These are phyloP conservation scores for Dimorphilus gyrociliatus DNA, from an alignment of 2,888 invertebrate genomes.

Conservation along the genomic window DNA sequence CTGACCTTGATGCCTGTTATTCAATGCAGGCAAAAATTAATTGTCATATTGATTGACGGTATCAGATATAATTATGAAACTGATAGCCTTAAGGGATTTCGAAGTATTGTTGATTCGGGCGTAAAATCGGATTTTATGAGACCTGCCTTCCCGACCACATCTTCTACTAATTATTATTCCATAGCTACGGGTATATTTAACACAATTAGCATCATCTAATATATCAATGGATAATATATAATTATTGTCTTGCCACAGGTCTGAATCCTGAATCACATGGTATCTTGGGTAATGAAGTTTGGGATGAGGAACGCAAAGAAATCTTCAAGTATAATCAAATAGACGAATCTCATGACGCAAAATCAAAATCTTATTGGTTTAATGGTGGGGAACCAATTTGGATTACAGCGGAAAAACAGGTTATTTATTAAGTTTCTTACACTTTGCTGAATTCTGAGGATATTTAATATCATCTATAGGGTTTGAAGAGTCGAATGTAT, in stretches of 20 bases:
- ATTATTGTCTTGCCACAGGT: conserved; percentile 1
- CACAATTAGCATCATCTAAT: background rate
- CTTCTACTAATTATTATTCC: conserved; percentile 1
- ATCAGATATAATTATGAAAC: background rate
- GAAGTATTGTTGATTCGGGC: background rate
- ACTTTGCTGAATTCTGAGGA: background rate
- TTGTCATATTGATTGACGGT: conserved; percentile 1
- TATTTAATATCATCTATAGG: background rate
- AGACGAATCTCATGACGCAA: background rate
- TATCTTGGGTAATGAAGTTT: background rate
- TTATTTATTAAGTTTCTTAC: background rate
- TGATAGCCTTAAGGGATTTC: background rate
- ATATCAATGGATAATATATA: background rate
- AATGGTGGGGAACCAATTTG: conserved; percentile 2
- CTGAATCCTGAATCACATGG: conserved; percentile 1
- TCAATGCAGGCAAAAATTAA: too few relatives aligned
- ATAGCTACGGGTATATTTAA: conserved; percentile 1
- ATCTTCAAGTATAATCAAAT: conserved; percentile 1
- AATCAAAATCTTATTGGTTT: conserved; percentile 2
- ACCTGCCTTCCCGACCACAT: conserved; percentile 1
- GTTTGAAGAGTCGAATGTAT: conserved; percentile 1
- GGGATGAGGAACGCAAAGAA: too few relatives aligned
- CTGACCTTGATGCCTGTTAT: too few relatives aligned
- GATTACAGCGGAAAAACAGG: background rate
- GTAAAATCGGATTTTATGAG: conserved; percentile 1